Evolutionary conservation across 1,140 invertebrate species (phyloP).

Genomic region (Brachionus paranguensis): DNA sequence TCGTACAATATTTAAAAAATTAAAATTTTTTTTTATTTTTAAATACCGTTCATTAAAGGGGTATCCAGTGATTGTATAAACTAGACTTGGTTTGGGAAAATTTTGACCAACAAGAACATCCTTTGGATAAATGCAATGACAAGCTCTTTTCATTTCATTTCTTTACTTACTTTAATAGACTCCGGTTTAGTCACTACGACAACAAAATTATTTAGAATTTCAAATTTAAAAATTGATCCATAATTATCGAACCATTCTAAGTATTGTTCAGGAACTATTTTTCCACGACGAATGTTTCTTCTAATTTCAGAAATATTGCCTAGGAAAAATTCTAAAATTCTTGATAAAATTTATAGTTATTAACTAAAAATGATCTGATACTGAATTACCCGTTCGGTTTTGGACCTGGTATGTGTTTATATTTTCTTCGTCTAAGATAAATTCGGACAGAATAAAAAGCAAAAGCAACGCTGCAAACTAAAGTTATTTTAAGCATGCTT

Average conservation of each 20-base stretch:
- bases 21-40: no score
- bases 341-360: background rate
- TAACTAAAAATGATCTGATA: background rate
- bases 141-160: background rate
- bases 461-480: background rate
- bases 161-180: background rate
- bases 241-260: background rate
- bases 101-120: background rate
- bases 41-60: background rate
- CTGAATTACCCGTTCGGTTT: background rate
- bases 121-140: background rate
- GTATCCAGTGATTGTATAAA: background rate
- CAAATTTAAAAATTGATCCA: constrained; percentile 4
- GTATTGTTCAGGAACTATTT: constrained; percentile 7
- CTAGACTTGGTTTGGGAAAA: background rate
- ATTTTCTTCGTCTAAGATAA: background rate
- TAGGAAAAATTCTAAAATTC: background rate
- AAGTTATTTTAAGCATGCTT: background rate
- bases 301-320: background rate
- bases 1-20: background rate
- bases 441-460: background rate
- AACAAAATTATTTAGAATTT: background rate
- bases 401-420: constrained; percentile 7
- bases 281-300: background rate
- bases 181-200: background rate